phyloP scores from a whole-genome alignment of 1,140 invertebrate genomes.

The Scaptomyza montana region DNA sequence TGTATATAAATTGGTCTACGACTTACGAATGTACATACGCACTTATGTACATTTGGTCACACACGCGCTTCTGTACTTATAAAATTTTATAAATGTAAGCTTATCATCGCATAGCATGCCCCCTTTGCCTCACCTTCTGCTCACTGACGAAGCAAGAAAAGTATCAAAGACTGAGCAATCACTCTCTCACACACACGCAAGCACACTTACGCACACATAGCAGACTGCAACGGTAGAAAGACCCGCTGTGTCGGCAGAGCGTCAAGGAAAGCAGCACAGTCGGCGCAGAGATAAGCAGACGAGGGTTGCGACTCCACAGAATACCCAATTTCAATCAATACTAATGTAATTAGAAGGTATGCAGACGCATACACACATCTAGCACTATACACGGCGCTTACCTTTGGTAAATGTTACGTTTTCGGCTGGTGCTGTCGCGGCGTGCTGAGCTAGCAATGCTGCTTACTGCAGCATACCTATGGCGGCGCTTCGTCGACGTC shows the following conservation, averaged over 20 bases:
- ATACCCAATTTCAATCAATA: constrained; percentile 10
- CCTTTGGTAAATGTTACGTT: constrained; percentile 77
- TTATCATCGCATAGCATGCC: constrained; percentile 56
- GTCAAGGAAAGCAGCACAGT: constrained; percentile 39
- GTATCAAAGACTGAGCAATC: constrained; percentile 36
- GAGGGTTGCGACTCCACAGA: constrained; percentile 13
- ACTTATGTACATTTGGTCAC: not conserved
- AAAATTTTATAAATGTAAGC: constrained; percentile 39
- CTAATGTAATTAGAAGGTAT: constrained; percentile 25
- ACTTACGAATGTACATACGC: no score
- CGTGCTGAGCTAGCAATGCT: constrained; percentile 41
- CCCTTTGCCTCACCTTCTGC: constrained; percentile 25
- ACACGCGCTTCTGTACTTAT: constrained; percentile 12
- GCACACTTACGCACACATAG: constrained; percentile 14
- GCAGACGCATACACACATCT: not conserved
- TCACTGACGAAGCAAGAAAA: constrained; percentile 38
- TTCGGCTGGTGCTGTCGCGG: constrained; percentile 38
- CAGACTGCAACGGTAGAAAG: constrained; percentile 34
- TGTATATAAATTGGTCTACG: constrained; percentile 1
- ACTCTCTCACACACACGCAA: constrained; percentile 15
- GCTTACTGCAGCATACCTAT: constrained; percentile 54
- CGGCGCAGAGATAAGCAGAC: constrained; percentile 42
- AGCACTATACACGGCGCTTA: constrained; percentile 44
- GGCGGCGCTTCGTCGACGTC: constrained; percentile 40
- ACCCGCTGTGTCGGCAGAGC: constrained; percentile 21